A percentile compares a stretch with the other conserved stretches of the same genome.
Conservation (phyloP, 2,888 invertebrate genomes). For the Trissoscelio sp. region DNA sequence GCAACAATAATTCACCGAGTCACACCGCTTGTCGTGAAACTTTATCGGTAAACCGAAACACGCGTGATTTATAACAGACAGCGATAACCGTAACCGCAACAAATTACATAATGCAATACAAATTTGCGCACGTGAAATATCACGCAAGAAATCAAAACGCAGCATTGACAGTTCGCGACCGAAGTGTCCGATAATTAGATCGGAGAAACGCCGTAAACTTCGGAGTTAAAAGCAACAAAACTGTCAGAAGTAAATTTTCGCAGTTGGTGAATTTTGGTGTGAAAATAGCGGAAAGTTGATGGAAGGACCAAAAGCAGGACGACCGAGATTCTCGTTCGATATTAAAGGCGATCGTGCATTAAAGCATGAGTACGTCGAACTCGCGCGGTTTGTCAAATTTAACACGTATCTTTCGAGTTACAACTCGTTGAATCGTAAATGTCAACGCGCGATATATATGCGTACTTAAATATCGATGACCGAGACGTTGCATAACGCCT, state of each 20-base stretch:
- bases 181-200: neutral
- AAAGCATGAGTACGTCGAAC: constrained; percentile 34
- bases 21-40: constrained; percentile 7
- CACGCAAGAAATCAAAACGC: constrained; percentile 2
- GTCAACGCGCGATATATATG: constrained; percentile 39
- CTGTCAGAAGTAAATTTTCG: too few relatives aligned
- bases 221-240: too few relatives aligned
- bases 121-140: constrained; percentile 23
- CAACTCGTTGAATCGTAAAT: constrained; percentile 42
- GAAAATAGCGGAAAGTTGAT: too few relatives aligned
- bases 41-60: constrained; percentile 21
- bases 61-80: constrained; percentile 32
- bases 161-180: constrained; percentile 17
- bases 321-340: constrained; percentile 46
- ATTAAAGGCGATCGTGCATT: constrained; percentile 63
- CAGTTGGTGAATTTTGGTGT: too few relatives aligned
- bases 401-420: constrained; percentile 3
- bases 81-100: constrained; percentile 28
- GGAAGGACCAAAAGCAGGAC: constrained; percentile 8
- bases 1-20: constrained; percentile 18
- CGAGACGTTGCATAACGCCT: constrained; percentile 66
- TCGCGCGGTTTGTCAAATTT: constrained; percentile 12
- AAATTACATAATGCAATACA: constrained; percentile 29
- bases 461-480: constrained; percentile 53
- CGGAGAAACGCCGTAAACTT: neutral